phyloP scores from a whole-genome alignment of 2,113 vertebrate species.

The Pedetes capensis region DNA sequence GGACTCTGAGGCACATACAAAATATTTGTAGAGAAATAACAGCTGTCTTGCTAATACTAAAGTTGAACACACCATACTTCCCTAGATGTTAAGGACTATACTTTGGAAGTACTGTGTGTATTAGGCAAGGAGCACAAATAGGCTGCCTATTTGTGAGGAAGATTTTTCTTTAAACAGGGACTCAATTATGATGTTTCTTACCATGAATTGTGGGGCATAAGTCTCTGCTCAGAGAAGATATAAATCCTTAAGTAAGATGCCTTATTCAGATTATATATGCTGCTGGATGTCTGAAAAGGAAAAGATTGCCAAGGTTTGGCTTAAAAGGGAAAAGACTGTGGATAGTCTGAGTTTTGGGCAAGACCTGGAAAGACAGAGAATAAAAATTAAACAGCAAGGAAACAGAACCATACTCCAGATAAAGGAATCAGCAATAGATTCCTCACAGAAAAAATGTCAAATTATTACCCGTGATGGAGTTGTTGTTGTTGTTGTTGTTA shows the following conservation, averaged over 20 bases:
- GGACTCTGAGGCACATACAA: not conserved
- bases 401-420: not conserved
- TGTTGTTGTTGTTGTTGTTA: too few relatives aligned
- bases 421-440: not conserved
- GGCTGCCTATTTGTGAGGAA: not conserved
- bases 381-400: not conserved
- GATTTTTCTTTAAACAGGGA: constrained; percentile 19
- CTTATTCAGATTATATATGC: not conserved
- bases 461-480: not conserved
- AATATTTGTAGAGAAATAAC: not conserved
- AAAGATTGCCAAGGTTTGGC: not conserved
- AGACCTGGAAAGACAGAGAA: not conserved
- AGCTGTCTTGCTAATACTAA: not conserved
- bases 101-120: not conserved
- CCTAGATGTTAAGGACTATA: not conserved
- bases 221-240: not conserved
- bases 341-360: not conserved
- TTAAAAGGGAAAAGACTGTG: not conserved
- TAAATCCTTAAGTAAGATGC: not conserved
- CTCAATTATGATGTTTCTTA: not conserved
- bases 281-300: not conserved
- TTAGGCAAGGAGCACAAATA: not conserved
- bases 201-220: not conserved
- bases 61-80: not conserved
- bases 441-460: not conserved